Evolutionary conservation across 2,888 invertebrate species (phyloP).

Genomic region (Sturmia bella): DNA sequence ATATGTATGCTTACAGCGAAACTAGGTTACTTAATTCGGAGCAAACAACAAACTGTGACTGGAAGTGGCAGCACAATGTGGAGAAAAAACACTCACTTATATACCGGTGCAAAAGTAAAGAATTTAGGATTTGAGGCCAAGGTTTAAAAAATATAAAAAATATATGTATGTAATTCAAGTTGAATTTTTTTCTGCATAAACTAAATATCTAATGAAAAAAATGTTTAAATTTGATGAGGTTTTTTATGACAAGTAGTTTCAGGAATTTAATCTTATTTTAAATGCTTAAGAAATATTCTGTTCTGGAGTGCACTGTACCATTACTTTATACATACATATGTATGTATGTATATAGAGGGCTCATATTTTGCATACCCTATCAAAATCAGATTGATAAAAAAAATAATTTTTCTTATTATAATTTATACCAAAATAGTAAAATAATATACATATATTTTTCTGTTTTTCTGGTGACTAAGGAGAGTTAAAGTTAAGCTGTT

Average conservation of each 20-base stretch:
- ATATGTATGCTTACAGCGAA: constrained; percentile 46
- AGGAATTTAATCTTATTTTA: too few relatives aligned
- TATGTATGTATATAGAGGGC: too few relatives aligned
- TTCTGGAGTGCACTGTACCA: too few relatives aligned
- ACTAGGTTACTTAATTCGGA: constrained; percentile 59
- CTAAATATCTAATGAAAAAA: not conserved
- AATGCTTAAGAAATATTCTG: too few relatives aligned
- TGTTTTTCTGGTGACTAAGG: too few relatives aligned
- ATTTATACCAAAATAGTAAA: too few relatives aligned
- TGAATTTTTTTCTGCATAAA: constrained; percentile 34
- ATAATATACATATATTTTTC: too few relatives aligned
- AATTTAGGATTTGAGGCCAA: constrained; percentile 67
- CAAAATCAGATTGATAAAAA: too few relatives aligned
- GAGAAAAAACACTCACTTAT: constrained; percentile 15
- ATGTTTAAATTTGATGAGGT: constrained; percentile 5
- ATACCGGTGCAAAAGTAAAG: constrained; percentile 53
- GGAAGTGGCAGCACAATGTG: constrained; percentile 2
- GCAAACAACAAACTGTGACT: constrained; percentile 16
- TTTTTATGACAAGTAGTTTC: not conserved
- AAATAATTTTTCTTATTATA: too few relatives aligned
- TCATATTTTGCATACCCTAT: too few relatives aligned
- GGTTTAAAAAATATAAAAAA: constrained; percentile 46
- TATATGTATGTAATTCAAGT: constrained; percentile 24
- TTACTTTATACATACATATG: too few relatives aligned
- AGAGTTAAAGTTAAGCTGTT: too few relatives aligned